A percentile compares a stretch with the other conserved stretches of the same genome.
These are phyloP conservation scores for Kradibia gibbosae DNA, from an alignment of 1,140 invertebrate genomes.

Conservation along the genomic window DNA sequence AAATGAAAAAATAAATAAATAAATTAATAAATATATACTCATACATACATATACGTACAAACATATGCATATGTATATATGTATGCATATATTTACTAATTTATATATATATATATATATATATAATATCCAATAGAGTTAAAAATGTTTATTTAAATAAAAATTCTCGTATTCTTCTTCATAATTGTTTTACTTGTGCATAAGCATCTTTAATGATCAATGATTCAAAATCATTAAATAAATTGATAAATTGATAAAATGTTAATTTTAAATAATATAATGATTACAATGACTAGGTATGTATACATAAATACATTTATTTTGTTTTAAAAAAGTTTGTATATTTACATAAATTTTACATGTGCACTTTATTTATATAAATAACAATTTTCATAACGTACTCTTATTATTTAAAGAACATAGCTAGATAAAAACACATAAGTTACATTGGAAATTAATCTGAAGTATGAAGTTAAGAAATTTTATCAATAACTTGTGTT, in stretches of 20 bases:
- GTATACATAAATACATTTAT: neutral
- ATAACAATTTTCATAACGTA: constrained; percentile 36
- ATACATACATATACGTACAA: too few relatives aligned
- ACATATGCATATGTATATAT: too few relatives aligned
- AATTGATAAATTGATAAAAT: neutral
- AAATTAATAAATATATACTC: too few relatives aligned
- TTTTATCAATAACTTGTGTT: constrained; percentile 26
- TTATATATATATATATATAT: too few relatives aligned
- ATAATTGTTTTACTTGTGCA: too few relatives aligned
- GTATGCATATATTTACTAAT: too few relatives aligned
- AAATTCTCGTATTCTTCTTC: too few relatives aligned
- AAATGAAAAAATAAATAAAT: too few relatives aligned
- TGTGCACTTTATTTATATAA: constrained; percentile 31
- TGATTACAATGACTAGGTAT: neutral
- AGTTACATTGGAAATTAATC: neutral
- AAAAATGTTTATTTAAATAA: too few relatives aligned
- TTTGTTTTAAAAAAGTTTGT: constrained; percentile 22
- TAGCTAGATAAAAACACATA: constrained; percentile 20
- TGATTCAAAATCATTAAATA: too few relatives aligned
- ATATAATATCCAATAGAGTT: too few relatives aligned
- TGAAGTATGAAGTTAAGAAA: constrained; percentile 7
- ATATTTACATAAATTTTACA: constrained; percentile 43
- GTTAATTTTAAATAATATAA: neutral
- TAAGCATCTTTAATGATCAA: too few relatives aligned
- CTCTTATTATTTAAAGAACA: neutral